A percentile compares a stretch with the other conserved stretches of the same genome.
phyloP scores from a whole-genome alignment of 2,888 invertebrate genomes.

The Thumatha senex region DNA sequence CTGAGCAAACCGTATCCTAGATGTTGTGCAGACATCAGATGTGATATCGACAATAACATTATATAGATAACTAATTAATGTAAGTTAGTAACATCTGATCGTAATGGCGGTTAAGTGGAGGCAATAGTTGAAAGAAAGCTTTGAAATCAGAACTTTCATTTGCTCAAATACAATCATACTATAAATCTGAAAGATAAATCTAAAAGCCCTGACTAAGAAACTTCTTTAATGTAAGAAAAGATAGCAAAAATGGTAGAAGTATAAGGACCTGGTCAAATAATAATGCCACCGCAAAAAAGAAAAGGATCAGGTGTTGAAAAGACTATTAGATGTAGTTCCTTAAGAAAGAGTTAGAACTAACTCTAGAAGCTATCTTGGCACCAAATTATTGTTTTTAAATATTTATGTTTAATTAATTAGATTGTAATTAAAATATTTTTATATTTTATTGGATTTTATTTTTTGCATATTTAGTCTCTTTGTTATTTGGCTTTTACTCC shows the following conservation, averaged over 20 bases:
- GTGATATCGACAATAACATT: constrained; percentile 57
- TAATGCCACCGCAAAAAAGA: constrained; percentile 33
- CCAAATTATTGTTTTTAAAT: constrained; percentile 70
- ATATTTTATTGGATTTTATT: neutral
- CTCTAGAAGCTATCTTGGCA: constrained; percentile 79
- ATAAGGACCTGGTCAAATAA: no score
- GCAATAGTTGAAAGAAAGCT: constrained; percentile 14
- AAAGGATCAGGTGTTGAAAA: constrained; percentile 26
- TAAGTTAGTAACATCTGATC: constrained; percentile 27
- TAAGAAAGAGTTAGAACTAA: constrained; percentile 50
- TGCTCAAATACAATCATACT: no score
- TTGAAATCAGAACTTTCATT: neutral
- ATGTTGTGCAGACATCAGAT: constrained; percentile 58
- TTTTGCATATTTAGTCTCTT: no score
- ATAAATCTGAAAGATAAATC: no score
- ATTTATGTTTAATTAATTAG: constrained; percentile 68
- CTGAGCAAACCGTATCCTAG: constrained; percentile 54
- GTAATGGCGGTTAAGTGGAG: constrained; percentile 31
- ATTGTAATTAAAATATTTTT: constrained; percentile 24
- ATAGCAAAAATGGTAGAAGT: constrained; percentile 8
- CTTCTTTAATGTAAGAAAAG: neutral
- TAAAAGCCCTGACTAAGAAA: no score
- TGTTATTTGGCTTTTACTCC: no score
- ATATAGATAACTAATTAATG: constrained; percentile 18
- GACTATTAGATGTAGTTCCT: constrained; percentile 67